A percentile compares a stretch with the other conserved stretches of the same genome.
Conservation (phyloP, 2,797 vertebrate genomes). For the Lepus townsendii region DNA sequence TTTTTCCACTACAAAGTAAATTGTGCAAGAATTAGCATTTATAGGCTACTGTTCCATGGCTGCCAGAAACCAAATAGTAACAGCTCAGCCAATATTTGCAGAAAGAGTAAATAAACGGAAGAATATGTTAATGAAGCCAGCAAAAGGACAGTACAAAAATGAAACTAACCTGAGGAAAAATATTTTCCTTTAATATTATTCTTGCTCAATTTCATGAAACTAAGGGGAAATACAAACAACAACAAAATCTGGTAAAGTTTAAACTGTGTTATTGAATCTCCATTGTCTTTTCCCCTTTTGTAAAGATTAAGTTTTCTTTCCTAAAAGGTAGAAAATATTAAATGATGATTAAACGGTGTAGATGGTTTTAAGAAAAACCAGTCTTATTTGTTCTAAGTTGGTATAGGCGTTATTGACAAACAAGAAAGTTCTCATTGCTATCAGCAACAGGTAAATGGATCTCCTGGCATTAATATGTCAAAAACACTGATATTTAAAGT, state of each 20-base stretch:
- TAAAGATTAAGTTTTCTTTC: background rate
- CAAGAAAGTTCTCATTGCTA: background rate
- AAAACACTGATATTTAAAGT: background rate
- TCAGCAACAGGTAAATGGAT: background rate
- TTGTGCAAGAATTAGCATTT: background rate
- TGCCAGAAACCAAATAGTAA: background rate
- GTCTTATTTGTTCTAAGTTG: background rate
- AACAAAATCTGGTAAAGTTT: background rate
- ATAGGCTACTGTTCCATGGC: background rate
- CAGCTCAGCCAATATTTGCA: background rate
- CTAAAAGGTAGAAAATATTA: background rate
- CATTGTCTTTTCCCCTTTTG: background rate
- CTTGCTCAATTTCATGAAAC: background rate
- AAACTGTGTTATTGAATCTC: background rate
- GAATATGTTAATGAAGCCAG: background rate
- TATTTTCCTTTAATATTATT: background rate
- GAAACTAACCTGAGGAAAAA: background rate
- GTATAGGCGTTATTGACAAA: background rate
- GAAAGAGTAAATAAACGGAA: background rate
- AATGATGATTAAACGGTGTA: background rate
- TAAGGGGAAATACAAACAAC: background rate
- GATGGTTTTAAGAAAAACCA: slow-evolving; percentile 6
- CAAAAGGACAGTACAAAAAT: background rate
- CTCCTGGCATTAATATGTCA: background rate
- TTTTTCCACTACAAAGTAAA: background rate